phyloP scores from a whole-genome alignment of 2,797 vertebrate genomes.

The Epinephelus malabaricus region DNA sequence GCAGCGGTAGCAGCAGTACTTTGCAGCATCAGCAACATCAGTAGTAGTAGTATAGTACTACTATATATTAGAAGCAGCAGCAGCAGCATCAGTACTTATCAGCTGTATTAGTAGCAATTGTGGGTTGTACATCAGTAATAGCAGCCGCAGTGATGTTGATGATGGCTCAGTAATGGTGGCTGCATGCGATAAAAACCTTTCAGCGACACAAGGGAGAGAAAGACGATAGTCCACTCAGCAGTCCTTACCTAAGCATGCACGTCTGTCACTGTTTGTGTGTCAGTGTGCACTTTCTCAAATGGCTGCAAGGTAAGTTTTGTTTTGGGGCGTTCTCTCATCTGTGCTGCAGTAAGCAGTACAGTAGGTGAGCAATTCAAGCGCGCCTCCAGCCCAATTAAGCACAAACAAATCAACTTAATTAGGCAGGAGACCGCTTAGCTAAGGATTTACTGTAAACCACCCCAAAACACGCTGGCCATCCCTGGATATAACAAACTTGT shows the following conservation, averaged over 20 bases:
- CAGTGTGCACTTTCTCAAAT: constrained; percentile 8
- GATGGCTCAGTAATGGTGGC: background rate
- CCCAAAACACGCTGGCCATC: background rate
- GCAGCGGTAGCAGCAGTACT: background rate
- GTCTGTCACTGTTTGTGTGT: constrained; percentile 15
- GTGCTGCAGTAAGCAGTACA: constrained; percentile 45
- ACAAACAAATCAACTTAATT: constrained; percentile 60
- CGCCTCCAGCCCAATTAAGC: constrained; percentile 44
- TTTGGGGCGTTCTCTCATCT: constrained; percentile 2
- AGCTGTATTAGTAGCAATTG: background rate
- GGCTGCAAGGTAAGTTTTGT: constrained; percentile 4
- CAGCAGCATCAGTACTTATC: background rate
- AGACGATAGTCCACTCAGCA: background rate
- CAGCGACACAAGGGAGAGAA: background rate
- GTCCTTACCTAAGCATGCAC: constrained; percentile 5
- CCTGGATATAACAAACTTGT: constrained; percentile 14
- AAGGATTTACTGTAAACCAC: constrained; percentile 37
- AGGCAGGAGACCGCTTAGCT: constrained; percentile 20
- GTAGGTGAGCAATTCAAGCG: constrained; percentile 33
- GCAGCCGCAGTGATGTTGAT: background rate
- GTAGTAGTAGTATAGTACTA: background rate
- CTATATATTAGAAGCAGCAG: background rate
- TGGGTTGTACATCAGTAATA: background rate
- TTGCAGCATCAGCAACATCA: background rate
- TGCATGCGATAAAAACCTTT: background rate